Base-by-base conservation (phyloP, 2,113 vertebrate genomes). In the Callithrix jacchus region DNA sequence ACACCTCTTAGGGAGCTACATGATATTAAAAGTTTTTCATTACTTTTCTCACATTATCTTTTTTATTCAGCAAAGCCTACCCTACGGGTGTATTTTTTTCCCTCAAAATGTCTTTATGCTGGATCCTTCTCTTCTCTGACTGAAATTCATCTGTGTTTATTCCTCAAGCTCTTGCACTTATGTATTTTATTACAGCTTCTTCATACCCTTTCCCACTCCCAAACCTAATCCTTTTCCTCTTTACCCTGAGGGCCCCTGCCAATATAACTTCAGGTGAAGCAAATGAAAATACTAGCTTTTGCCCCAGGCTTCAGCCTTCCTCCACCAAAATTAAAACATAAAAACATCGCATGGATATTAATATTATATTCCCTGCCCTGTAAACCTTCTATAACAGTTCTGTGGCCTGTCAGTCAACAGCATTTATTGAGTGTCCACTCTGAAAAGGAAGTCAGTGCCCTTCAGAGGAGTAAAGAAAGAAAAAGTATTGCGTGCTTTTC, bases 221-320 rank as follows among this genome's bases (percentile, higher is more conserved):
- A 97, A 92, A 97, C 89, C 97, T 96, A 97, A 98, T 97, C 98
- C 97, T 97, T 92, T 87, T 40, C 95, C 93, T 95, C 93, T 98
- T 95, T 95, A 93, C 98, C 97, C 98, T 8, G 49, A 97, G 98
- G 98, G 97, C 87, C 66, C 73, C 93, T 97, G 93, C 95, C 96
- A 96, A 98, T 98, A 98, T 98, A 97, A 98, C 97, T 98, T 96
- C 95, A 97, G 97, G 98, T 98, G 96, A 97, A 96, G 90, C 95
- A 97, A 98, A 98, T 97, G 96, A 98, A 98, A 98, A 97, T 77
- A 95, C 90, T 86, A 96, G 94, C 97, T 94, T 97, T 95, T 92
- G 93, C 96, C 92, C 90, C 25, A 76, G 95, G 95, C 93, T 97
- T 97, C 76, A 61, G 92, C 66, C 90, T 97, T 95, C 93, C 87